Evolutionary conservation across 2,888 invertebrate genomes (phyloP).

Genomic region (Scrobipalpa costella): DNA sequence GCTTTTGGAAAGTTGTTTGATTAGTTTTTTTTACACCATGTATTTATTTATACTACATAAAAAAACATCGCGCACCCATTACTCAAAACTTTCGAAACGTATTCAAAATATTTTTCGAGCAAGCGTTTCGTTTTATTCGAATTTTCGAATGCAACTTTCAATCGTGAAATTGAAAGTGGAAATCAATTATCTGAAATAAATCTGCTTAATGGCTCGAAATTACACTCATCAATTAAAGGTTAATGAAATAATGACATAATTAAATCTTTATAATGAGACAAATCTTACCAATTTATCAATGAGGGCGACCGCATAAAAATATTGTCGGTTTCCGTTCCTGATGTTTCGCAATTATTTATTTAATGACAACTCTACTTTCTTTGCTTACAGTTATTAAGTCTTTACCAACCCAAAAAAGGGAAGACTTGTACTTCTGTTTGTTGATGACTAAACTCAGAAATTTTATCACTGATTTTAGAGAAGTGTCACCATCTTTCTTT

Average conservation of each 20-base stretch:
- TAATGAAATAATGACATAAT: constrained; percentile 17
- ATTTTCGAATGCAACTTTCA: constrained; percentile 6
- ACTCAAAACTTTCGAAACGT: constrained; percentile 21
- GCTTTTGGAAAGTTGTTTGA: too few relatives aligned
- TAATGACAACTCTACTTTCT: background rate
- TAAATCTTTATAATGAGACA: background rate
- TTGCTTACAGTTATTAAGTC: background rate
- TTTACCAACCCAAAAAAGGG: too few relatives aligned
- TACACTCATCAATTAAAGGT: constrained; percentile 6
- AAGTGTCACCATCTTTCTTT: too few relatives aligned
- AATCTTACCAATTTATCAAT: constrained; percentile 10
- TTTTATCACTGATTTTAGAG: too few relatives aligned
- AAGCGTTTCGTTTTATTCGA: background rate
- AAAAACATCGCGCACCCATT: constrained; percentile 26
- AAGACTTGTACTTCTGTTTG: background rate
- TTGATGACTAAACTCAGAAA: background rate
- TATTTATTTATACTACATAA: constrained; percentile 19
- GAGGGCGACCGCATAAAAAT: background rate
- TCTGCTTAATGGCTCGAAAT: constrained; percentile 9
- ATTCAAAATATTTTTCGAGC: too few relatives aligned
- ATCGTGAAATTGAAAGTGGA: constrained; percentile 7
- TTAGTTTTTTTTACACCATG: too few relatives aligned
- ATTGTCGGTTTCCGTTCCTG: background rate
- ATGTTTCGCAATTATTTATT: background rate
- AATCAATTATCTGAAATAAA: constrained; percentile 18